These are phyloP conservation scores for Drosophila insularis DNA, from an alignment of 1,140 invertebrate species.

Conservation along the genomic window DNA sequence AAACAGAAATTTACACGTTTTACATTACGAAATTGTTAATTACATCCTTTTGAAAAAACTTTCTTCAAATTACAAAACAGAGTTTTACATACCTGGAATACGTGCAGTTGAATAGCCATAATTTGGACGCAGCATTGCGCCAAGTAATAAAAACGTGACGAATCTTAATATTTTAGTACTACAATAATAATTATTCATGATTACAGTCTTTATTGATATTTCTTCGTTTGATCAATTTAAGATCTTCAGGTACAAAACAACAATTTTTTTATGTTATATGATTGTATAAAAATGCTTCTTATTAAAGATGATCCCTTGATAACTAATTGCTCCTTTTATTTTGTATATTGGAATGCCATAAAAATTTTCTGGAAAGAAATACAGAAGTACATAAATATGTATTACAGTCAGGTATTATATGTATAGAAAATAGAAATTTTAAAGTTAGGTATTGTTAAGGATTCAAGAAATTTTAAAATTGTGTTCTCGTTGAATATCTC, in stretches of 20 bases:
- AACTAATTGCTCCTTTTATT: background rate
- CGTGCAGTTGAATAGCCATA: slow-evolving; percentile 32
- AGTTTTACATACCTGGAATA: slow-evolving; percentile 40
- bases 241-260: slow-evolving; percentile 59
- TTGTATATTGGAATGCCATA: background rate
- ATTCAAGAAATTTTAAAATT: too few relatives aligned
- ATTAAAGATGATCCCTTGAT: slow-evolving; percentile 55
- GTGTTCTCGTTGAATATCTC: too few relatives aligned
- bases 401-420: too few relatives aligned
- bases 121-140: slow-evolving; percentile 19
- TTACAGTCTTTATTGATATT: slow-evolving; percentile 45
- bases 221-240: slow-evolving; percentile 40
- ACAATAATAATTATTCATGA: slow-evolving; percentile 40
- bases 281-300: slow-evolving; percentile 48
- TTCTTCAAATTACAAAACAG: background rate
- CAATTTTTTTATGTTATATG: slow-evolving; percentile 16
- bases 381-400: too few relatives aligned
- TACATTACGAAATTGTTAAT: too few relatives aligned
- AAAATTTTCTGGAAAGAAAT: too few relatives aligned
- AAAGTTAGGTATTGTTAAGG: too few relatives aligned
- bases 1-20: too few relatives aligned
- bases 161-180: slow-evolving; percentile 27
- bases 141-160: slow-evolving; percentile 37
- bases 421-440: too few relatives aligned
- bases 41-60: too few relatives aligned